These are phyloP conservation scores for Eumeta japonica DNA, from an alignment of 1,140 invertebrate species.

Conservation along the genomic window DNA sequence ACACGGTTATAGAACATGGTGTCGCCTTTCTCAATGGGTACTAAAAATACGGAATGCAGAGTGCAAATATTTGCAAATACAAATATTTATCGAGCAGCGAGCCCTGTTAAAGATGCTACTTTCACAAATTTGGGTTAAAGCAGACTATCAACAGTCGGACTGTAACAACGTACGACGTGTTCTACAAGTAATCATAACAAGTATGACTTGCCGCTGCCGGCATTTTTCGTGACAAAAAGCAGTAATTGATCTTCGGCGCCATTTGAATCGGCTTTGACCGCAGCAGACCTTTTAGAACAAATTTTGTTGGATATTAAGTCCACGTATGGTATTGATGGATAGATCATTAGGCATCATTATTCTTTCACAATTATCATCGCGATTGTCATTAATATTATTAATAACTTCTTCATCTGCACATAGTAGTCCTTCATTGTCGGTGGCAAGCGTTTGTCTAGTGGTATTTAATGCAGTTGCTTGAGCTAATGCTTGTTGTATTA, in stretches of 20 bases:
- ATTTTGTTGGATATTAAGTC: background rate
- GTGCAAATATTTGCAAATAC: too few species aligned
- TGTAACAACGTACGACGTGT: background rate
- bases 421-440: too few species aligned
- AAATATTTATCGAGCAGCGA: conserved; percentile 1
- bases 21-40: conserved; percentile 2
- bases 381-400: too few species aligned
- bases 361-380: too few species aligned
- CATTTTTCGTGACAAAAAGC: background rate
- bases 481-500: too few species aligned
- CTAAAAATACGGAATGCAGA: background rate
- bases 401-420: too few species aligned
- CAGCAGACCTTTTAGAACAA: background rate
- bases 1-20: background rate
- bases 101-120: background rate
- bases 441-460: too few species aligned
- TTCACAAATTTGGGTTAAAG: conserved; percentile 1
- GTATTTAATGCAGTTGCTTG: too few species aligned
- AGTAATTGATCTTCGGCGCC: background rate
- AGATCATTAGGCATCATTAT: too few species aligned
- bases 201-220: conserved; percentile 1
- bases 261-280: background rate
- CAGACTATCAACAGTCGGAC: background rate
- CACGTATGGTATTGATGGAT: too few species aligned
- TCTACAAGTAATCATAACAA: background rate